Percentiles rank a stretch among this genome's conserved stretches.
phyloP scores from a whole-genome alignment of 2,888 invertebrate genomes.

The Meteorus colon region DNA sequence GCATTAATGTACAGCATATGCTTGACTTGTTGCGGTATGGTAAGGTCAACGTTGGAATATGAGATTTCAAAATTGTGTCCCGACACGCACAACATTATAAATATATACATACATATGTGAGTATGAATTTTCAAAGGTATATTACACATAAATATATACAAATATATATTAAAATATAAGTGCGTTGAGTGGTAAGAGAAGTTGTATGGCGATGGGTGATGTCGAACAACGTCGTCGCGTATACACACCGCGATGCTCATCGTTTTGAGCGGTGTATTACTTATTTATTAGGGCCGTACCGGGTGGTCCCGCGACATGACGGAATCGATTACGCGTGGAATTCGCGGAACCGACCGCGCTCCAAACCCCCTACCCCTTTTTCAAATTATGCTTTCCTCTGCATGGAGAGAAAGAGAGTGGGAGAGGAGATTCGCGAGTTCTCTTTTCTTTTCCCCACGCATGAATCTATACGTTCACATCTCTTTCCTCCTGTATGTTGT shows the following conservation, averaged over 20 bases:
- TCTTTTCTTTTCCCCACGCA: conserved; percentile 12
- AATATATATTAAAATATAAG: neutral
- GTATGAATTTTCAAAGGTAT: neutral
- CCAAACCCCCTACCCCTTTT: conserved; percentile 51
- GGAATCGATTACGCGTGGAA: conserved; percentile 72
- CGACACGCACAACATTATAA: neutral
- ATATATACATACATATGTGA: neutral
- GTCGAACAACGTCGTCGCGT: conserved; percentile 11
- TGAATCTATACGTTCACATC: conserved; percentile 16
- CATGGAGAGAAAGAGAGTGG: conserved; percentile 47
- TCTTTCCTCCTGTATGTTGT: conserved; percentile 18
- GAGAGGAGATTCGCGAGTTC: conserved; percentile 32
- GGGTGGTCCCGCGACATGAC: conserved; percentile 74
- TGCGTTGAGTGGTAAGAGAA: neutral
- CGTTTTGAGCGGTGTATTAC: conserved; percentile 71
- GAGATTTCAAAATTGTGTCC: conserved; percentile 31
- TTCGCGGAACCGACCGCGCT: conserved; percentile 68
- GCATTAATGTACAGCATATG: conserved; percentile 1
- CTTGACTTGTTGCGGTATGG: conserved; percentile 11
- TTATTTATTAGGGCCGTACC: conserved; percentile 72
- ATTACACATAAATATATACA: neutral
- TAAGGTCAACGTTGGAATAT: conserved; percentile 16
- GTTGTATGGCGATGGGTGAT: neutral
- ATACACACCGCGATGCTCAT: conserved; percentile 44
- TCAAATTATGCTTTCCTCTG: conserved; percentile 66